These are phyloP conservation scores for Typhlichthys subterraneus DNA, from an alignment of 2,797 vertebrate genomes.

Conservation along the genomic window DNA sequence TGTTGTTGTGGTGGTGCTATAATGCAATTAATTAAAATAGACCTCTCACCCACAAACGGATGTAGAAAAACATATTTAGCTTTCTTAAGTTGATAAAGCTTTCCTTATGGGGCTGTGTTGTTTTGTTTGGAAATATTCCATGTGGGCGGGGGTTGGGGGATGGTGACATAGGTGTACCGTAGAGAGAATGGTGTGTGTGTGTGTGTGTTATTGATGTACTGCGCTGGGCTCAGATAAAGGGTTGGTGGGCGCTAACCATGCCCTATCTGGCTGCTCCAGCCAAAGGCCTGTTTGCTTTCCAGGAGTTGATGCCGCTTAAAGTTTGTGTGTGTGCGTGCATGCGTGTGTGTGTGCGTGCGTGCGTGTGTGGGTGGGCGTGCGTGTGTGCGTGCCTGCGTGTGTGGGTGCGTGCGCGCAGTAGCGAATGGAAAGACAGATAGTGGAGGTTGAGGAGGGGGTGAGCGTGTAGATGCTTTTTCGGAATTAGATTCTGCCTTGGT, in stretches of 20 bases:
- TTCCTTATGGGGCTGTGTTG: constrained; percentile 58
- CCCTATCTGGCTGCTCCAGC: constrained; percentile 78
- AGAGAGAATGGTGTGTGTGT: constrained; percentile 33
- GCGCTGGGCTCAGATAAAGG: constrained; percentile 75
- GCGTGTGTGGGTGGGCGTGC: not conserved
- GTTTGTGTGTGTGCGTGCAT: constrained; percentile 36
- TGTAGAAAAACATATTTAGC: constrained; percentile 47
- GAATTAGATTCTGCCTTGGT: constrained; percentile 75
- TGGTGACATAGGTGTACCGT: constrained; percentile 48
- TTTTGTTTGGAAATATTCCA: constrained; percentile 81
- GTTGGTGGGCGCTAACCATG: constrained; percentile 72
- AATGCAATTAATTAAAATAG: no score
- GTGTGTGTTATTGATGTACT: constrained; percentile 79
- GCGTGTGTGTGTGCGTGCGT: constrained; percentile 15
- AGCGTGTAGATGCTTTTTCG: constrained; percentile 66
- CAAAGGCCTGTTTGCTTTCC: constrained; percentile 74
- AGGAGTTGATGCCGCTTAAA: constrained; percentile 63
- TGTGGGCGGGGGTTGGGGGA: constrained; percentile 54
- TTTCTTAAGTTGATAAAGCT: constrained; percentile 67
- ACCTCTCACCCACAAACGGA: not conserved
- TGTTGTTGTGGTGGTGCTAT: no score
- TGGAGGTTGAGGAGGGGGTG: constrained; percentile 22
- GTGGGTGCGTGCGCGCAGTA: not conserved
- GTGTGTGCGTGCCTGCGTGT: not conserved
- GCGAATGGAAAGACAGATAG: constrained; percentile 46